A percentile compares a stretch with the other conserved stretches of the same genome.
phyloP scores from a whole-genome alignment of 2,888 invertebrate genomes.

The Drosophila macrospina region DNA sequence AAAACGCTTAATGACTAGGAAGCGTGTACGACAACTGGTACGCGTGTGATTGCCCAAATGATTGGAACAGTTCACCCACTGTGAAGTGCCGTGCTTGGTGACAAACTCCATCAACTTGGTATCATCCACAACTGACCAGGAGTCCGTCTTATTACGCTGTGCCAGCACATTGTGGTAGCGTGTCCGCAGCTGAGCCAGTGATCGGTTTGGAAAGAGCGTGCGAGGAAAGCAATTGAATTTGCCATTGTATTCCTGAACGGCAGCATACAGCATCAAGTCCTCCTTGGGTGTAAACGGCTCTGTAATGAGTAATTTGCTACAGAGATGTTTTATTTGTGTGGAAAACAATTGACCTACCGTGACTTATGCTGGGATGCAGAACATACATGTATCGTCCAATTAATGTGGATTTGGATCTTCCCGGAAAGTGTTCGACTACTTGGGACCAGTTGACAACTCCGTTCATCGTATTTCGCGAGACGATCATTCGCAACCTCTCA shows the following conservation, averaged over 20 bases:
- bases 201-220: constrained; percentile 88
- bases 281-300: constrained; percentile 88
- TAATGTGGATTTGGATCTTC: constrained; percentile 88
- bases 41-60: constrained; percentile 87
- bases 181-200: constrained; percentile 87
- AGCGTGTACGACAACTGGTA: constrained; percentile 88
- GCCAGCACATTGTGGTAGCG: constrained; percentile 87
- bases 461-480: constrained; percentile 88
- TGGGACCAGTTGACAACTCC: constrained; percentile 91
- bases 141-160: constrained; percentile 84
- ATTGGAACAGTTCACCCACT: constrained; percentile 87
- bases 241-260: constrained; percentile 87
- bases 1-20: constrained; percentile 86
- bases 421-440: constrained; percentile 88
- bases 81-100: constrained; percentile 85
- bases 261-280: constrained; percentile 88
- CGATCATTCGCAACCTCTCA: constrained; percentile 87
- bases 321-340: background rate
- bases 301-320: constrained; percentile 25
- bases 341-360: constrained; percentile 58
- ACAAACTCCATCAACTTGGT: constrained; percentile 87
- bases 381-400: constrained; percentile 87
- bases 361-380: constrained; percentile 79
- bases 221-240: constrained; percentile 87
- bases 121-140: constrained; percentile 89